Percentiles rank a stretch among this genome's conserved stretches.
These are phyloP conservation scores for Mirza zaza DNA, from an alignment of 2,113 vertebrate genomes.

Conservation along the genomic window DNA sequence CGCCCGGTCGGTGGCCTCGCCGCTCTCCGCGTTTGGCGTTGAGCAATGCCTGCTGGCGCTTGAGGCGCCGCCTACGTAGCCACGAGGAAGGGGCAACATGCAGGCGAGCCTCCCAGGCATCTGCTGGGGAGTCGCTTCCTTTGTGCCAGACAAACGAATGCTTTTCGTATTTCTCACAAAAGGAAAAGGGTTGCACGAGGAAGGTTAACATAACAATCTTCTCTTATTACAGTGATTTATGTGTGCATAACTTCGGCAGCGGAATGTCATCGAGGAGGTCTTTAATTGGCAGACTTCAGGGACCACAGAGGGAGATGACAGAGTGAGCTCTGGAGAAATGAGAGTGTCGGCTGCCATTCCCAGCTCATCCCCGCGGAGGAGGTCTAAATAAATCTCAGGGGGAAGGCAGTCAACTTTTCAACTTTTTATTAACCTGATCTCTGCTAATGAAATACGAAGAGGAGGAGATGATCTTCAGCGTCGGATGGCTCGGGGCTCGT, in stretches of 20 bases:
- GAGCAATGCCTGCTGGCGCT: constrained; percentile 61
- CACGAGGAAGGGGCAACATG: constrained; percentile 45
- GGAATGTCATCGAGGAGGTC: constrained; percentile 84
- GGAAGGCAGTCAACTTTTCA: constrained; percentile 79
- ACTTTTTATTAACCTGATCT: constrained; percentile 81
- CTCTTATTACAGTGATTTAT: constrained; percentile 90
- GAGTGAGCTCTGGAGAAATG: constrained; percentile 77
- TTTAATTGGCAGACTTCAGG: constrained; percentile 85
- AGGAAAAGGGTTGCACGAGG: constrained; percentile 80
- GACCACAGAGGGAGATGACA: constrained; percentile 85
- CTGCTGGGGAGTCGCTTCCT: constrained; percentile 76
- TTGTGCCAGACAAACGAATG: constrained; percentile 78
- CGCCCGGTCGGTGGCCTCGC: constrained; percentile 21
- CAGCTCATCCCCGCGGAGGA: constrained; percentile 68
- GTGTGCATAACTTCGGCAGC: constrained; percentile 84
- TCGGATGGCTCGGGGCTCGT: constrained; percentile 69
- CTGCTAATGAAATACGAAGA: constrained; percentile 78
- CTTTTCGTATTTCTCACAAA: constrained; percentile 81
- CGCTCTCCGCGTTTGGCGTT: neutral
- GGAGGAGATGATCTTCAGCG: constrained; percentile 75
- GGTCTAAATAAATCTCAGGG: constrained; percentile 71
- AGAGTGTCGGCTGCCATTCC: constrained; percentile 80
- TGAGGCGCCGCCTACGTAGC: constrained; percentile 50
- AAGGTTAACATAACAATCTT: constrained; percentile 87
- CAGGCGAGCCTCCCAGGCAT: constrained; percentile 57